These are phyloP conservation scores for Etia nguti DNA, from an alignment of 2,113 vertebrate species.

Conservation along the genomic window DNA sequence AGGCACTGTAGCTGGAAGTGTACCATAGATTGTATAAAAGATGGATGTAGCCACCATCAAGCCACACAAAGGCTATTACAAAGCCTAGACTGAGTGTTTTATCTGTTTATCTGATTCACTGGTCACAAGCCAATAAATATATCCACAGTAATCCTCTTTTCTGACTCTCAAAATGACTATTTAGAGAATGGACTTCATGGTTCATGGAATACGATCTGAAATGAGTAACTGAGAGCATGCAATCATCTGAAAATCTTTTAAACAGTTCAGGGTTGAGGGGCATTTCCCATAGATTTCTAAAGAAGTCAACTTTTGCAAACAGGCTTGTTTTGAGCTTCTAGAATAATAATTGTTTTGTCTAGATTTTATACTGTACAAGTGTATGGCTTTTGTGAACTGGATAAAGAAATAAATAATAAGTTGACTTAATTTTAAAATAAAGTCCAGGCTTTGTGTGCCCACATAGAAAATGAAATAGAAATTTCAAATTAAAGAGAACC, in stretches of 20 bases:
- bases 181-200: background rate
- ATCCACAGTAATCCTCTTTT: background rate
- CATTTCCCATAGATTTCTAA: background rate
- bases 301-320: background rate
- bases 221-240: background rate
- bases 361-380: background rate
- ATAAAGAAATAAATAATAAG: background rate
- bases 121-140: background rate
- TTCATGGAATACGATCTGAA: background rate
- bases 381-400: background rate
- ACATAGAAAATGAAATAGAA: background rate
- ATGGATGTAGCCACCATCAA: background rate
- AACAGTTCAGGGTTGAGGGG: fast-evolving
- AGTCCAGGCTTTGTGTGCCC: background rate
- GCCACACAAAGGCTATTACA: background rate
- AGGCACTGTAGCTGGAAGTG: background rate
- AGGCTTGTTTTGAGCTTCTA: background rate
- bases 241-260: background rate
- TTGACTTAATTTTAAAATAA: background rate
- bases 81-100: background rate
- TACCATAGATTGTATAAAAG: background rate
- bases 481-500: background rate
- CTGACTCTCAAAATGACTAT: background rate
- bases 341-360: background rate
- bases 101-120: background rate